phyloP scores from a whole-genome alignment of 2,888 invertebrate genomes.

The Octonoba sinensis region DNA sequence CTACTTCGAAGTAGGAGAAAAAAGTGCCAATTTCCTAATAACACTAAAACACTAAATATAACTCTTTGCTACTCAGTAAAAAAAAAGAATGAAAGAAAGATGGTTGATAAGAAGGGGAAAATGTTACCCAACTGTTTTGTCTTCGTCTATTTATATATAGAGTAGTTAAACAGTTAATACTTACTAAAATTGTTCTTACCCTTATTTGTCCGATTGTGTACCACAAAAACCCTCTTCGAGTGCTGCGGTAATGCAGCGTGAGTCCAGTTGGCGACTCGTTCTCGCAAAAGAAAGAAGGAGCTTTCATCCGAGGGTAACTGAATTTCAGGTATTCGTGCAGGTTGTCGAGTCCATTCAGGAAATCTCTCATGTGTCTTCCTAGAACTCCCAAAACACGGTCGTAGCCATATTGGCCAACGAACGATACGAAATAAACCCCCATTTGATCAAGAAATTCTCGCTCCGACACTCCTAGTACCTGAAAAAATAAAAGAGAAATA shows the following conservation, averaged over 20 bases:
- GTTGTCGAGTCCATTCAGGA: slow-evolving; percentile 93
- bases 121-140: no score
- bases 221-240: slow-evolving; percentile 92
- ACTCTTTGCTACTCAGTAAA: no score
- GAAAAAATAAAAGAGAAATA: slow-evolving; percentile 67
- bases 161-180: no score
- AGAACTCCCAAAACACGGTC: slow-evolving; percentile 90
- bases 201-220: slow-evolving; percentile 96
- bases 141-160: no score
- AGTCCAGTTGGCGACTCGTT: slow-evolving; percentile 93
- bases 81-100: no score
- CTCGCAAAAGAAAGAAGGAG: slow-evolving; percentile 97
- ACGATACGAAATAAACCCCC: slow-evolving; percentile 93
- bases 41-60: no score
- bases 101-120: no score
- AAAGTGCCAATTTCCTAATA: no score
- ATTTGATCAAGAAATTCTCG: slow-evolving; percentile 93
- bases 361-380: slow-evolving; percentile 89
- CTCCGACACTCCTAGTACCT: slow-evolving; percentile 89
- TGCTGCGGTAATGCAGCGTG: slow-evolving; percentile 92
- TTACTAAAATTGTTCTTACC: slow-evolving; percentile 4
- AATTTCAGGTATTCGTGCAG: slow-evolving; percentile 97
- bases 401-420: slow-evolving; percentile 94
- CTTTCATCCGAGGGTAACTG: slow-evolving; percentile 89
- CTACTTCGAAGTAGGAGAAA: no score